Evolutionary conservation across 2,888 invertebrate species (phyloP).

Genomic region (Pogonocherus hispidulus): DNA sequence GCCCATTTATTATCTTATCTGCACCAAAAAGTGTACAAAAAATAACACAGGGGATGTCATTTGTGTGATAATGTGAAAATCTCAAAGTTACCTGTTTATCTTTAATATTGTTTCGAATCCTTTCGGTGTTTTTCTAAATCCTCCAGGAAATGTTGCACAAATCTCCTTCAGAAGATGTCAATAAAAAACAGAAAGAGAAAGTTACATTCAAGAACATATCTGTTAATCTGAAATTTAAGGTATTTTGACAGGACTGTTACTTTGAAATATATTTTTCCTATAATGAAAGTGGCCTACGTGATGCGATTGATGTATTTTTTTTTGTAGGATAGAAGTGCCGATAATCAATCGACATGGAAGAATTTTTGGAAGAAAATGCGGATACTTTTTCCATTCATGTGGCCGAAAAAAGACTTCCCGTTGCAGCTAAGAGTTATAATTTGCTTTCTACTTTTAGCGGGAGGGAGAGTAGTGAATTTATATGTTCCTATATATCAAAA

Average conservation of each 20-base stretch:
- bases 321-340: conserved; percentile 68
- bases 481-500: conserved; percentile 95
- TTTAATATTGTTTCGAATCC: background rate
- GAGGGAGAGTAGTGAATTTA: conserved; percentile 89
- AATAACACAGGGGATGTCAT: conserved; percentile 3
- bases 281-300: background rate
- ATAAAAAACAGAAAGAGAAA: conserved; percentile 43
- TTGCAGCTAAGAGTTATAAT: conserved; percentile 87
- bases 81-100: background rate
- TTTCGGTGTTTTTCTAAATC: background rate
- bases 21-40: background rate
- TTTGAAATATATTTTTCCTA: too few relatives aligned
- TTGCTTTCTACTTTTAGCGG: conserved; percentile 82
- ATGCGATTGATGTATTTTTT: conserved; percentile 20
- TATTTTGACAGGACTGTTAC: conserved; percentile 22
- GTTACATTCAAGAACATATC: conserved; percentile 59
- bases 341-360: conserved; percentile 82
- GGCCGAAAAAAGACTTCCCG: conserved; percentile 86
- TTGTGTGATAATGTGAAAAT: conserved; percentile 7
- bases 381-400: conserved; percentile 89
- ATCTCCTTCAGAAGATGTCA: conserved; percentile 5
- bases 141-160: background rate
- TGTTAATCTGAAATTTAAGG: conserved; percentile 60
- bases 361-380: conserved; percentile 85
- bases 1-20: conserved; percentile 15